Evolutionary conservation across 2,113 vertebrate species (phyloP).

Genomic region (Scytalopus superciliaris): DNA sequence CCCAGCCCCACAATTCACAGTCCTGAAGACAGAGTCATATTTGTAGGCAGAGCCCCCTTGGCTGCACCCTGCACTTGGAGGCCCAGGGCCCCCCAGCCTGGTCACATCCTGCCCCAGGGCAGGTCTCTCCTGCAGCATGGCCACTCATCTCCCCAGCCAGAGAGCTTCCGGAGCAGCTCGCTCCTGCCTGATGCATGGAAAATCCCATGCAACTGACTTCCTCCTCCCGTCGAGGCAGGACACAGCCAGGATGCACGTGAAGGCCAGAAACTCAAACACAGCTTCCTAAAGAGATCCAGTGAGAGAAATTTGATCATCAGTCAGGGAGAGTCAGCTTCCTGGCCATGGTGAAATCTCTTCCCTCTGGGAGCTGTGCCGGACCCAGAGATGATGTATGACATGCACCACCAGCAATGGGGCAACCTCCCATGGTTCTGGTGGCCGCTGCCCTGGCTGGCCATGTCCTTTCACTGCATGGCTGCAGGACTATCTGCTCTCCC

Average conservation of each 20-base stretch:
- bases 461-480: background rate
- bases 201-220: background rate
- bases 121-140: background rate
- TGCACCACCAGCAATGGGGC: accelerated
- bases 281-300: background rate
- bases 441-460: background rate
- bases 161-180: background rate
- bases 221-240: background rate
- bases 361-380: background rate
- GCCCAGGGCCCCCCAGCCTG: background rate
- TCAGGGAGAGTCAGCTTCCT: background rate
- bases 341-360: background rate
- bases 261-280: background rate
- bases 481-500: background rate
- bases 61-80: accelerated
- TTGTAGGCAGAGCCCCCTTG: background rate
- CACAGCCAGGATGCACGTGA: background rate
- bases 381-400: accelerated
- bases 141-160: background rate
- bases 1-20: background rate
- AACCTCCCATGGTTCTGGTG: background rate
- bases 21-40: background rate
- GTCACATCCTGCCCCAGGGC: background rate
- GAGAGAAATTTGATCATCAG: background rate
- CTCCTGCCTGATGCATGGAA: background rate